Evolutionary conservation across 92 coral and sea anemone species (phyloP).

Genomic region (Heliopora coerulea): DNA sequence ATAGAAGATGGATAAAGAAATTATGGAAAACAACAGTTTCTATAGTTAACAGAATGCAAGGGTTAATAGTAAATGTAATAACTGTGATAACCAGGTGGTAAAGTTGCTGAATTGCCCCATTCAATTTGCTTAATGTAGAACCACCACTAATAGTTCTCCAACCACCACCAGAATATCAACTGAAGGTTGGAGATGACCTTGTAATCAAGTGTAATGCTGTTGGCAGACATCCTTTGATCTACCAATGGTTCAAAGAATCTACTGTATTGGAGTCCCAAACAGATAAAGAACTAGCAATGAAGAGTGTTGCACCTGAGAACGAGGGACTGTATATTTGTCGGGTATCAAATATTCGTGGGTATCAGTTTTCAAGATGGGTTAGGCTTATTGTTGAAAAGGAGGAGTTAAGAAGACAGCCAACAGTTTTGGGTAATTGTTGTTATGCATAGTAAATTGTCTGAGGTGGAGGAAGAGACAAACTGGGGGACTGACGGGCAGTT

Average conservation of each 20-base stretch:
- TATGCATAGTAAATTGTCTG: too few relatives aligned
- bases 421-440: too few relatives aligned
- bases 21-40: too few relatives aligned
- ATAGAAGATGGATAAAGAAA: too few relatives aligned
- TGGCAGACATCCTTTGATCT: constrained; percentile 59
- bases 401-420: too few relatives aligned
- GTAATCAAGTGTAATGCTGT: constrained; percentile 60
- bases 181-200: constrained; percentile 49
- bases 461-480: too few relatives aligned
- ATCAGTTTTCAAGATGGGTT: constrained; percentile 73
- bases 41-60: too few relatives aligned
- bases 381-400: constrained; percentile 55
- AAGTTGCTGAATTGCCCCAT: too few relatives aligned
- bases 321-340: constrained; percentile 80
- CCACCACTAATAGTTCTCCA: constrained; percentile 61
- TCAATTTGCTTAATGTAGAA: constrained; percentile 36
- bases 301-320: constrained; percentile 45
- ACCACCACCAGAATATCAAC: constrained; percentile 50
- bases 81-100: too few relatives aligned
- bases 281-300: constrained; percentile 50
- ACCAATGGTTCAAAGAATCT: constrained; percentile 88
- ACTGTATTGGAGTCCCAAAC: constrained; percentile 44
- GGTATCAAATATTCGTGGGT: constrained; percentile 59
- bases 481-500: too few relatives aligned
- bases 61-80: too few relatives aligned